Conservation (phyloP, 2,797 vertebrate species). For the Spheniscus humboldti region DNA sequence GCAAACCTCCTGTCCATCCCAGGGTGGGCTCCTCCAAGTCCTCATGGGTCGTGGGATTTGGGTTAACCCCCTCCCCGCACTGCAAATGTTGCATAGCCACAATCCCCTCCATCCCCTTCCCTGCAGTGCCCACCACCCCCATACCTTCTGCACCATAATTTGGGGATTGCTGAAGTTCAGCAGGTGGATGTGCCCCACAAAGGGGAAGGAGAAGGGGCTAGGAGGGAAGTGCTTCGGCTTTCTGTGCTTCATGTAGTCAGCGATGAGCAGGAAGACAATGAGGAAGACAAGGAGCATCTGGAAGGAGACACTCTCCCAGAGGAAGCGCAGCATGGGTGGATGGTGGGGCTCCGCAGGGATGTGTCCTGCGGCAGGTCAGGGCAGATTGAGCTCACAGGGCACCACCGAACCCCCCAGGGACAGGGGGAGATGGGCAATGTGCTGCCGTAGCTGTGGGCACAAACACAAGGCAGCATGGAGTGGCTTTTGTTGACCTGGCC, state of each 20-base stretch:
- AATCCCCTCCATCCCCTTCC: neutral
- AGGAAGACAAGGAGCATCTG: slow-evolving; percentile 65
- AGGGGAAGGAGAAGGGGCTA: slow-evolving; percentile 70
- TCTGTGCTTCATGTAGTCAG: slow-evolving; percentile 61
- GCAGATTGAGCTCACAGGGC: neutral
- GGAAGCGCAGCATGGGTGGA: neutral
- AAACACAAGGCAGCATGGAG: neutral
- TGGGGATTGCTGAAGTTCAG: slow-evolving; percentile 62
- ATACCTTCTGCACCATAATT: slow-evolving; percentile 69
- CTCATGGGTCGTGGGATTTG: neutral
- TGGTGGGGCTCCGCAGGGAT: neutral
- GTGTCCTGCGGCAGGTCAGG: neutral
- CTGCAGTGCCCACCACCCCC: rapidly evolving
- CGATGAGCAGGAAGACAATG: slow-evolving; percentile 56
- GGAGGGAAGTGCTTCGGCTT: slow-evolving; percentile 76
- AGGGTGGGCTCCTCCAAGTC: rapidly evolving
- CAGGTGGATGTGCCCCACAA: slow-evolving; percentile 70
- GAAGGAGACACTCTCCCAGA: slow-evolving; percentile 59
- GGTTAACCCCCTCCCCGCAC: rapidly evolving
- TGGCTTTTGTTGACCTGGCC: neutral
- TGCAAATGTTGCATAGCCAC: neutral
- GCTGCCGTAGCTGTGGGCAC: neutral
- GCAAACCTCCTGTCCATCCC: neutral
- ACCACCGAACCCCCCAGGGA: neutral
- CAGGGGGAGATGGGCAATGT: neutral